Base-by-base conservation (phyloP, 2,797 vertebrate species). In the Aselliscus stoliczkanus region DNA sequence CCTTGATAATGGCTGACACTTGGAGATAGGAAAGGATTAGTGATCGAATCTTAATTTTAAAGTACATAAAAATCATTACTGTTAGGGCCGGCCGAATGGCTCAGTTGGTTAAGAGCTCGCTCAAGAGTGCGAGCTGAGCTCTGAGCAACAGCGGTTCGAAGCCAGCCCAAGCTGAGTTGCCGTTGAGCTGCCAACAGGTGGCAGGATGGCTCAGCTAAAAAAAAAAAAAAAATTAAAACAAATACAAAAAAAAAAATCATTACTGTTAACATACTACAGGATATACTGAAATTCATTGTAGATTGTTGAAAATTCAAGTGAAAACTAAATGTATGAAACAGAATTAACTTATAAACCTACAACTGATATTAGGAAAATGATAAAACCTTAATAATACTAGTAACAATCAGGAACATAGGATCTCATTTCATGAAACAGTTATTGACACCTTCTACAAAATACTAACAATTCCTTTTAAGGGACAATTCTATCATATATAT, bases 181-280 rank as follows among this genome's bases (percentile, higher is more conserved):
- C n/a, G n/a, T n/a, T n/a, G n/a, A n/a, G n/a, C n/a, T n/a, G n/a
- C n/a, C n/a, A n/a, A n/a, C n/a, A n/a, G n/a, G n/a, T n/a, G n/a
- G n/a, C n/a, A n/a, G n/a, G n/a, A n/a, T n/a, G n/a, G n/a, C n/a
- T n/a, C n/a, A n/a, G n/a, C n/a, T n/a, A n/a, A n/a, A n/a, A n/a
- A n/a, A n/a, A n/a, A n/a, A n/a, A n/a, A n/a, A n/a, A n/a, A n/a
- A n/a, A n/a, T n/a, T n/a, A n/a, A n/a, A n/a, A n/a, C n/a, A n/a
- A n/a, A n/a, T n/a, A n/a, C n/a, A n/a, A n/a, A n/a, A n/a, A n/a
- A n/a, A 82, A 17, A 95, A 96, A 90, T 54, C 27, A 67, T 64
- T 58, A 96, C 44, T 84, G 58, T 94, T 97, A 93, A 85, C n/a
- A 97, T 72, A 27, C 69, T 52, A 56, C 80, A 64, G 39, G n/a